Evolutionary conservation across 2,113 vertebrate species (phyloP).

Genomic region (Mormyrus lacerda): DNA sequence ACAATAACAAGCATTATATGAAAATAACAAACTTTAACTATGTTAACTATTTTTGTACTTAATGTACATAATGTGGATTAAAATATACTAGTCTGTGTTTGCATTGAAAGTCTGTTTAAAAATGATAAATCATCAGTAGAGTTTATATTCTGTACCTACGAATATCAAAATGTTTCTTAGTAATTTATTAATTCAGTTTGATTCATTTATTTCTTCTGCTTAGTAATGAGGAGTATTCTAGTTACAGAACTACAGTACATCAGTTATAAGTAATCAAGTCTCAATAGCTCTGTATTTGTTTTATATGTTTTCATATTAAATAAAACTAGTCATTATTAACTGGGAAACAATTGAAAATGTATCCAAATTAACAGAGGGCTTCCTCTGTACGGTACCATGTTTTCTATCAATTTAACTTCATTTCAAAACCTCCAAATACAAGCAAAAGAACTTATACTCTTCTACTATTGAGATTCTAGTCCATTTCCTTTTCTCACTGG

Average conservation of each 20-base stretch:
- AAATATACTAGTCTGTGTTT: background rate
- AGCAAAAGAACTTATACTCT: background rate
- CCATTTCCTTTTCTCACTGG: constrained; percentile 1
- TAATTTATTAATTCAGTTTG: background rate
- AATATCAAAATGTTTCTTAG: background rate
- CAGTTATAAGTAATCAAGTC: background rate
- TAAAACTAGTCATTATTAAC: background rate
- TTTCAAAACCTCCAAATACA: background rate
- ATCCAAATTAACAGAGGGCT: background rate
- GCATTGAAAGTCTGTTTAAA: background rate
- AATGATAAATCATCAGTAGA: background rate
- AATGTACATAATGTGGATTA: background rate
- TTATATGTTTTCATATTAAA: background rate
- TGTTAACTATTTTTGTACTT: no score
- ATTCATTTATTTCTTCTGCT: background rate
- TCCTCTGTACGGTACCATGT: background rate
- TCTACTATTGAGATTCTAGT: background rate
- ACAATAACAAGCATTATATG: no score
- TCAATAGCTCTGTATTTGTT: background rate
- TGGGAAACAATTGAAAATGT: background rate
- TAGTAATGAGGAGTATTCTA: background rate
- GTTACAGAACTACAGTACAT: background rate
- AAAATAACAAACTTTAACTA: no score
- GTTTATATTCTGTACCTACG: background rate
- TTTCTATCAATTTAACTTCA: background rate